A percentile compares a stretch with the other conserved stretches of the same genome.
phyloP scores from a whole-genome alignment of 2,888 invertebrate species.

The Sylvicola cinctus region DNA sequence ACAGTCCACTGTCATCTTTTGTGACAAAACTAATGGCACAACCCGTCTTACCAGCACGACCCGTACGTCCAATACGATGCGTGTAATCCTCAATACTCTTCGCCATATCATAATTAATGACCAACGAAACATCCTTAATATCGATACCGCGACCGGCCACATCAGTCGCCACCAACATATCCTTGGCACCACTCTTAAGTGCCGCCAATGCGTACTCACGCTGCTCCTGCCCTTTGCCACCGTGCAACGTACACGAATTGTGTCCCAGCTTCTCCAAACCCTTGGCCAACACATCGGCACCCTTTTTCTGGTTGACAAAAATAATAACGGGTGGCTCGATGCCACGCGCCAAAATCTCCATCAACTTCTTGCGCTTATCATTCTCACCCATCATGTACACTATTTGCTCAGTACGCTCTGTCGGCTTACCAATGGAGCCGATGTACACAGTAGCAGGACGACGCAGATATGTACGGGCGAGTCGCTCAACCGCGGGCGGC shows the following conservation, averaged over 20 bases:
- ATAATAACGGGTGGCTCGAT: constrained; percentile 97
- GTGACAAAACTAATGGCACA: constrained; percentile 92
- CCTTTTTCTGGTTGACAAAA: constrained; percentile 99
- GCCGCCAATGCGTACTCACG: constrained; percentile 95
- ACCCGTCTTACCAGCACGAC: constrained; percentile 96
- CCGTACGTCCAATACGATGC: constrained; percentile 96
- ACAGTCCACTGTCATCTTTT: constrained; percentile 84
- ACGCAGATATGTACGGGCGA: constrained; percentile 85
- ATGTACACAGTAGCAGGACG: constrained; percentile 96
- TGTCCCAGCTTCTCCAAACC: constrained; percentile 92
- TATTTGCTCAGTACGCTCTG: constrained; percentile 93
- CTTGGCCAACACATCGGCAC: constrained; percentile 92
- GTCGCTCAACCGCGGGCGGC: constrained; percentile 92
- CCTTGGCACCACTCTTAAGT: constrained; percentile 88
- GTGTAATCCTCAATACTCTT: constrained; percentile 96
- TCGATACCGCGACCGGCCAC: constrained; percentile 99
- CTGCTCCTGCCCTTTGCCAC: constrained; percentile 99
- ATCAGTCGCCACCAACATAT: constrained; percentile 97
- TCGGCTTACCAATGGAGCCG: constrained; percentile 90
- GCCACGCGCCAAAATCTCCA: constrained; percentile 75
- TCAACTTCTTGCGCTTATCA: constrained; percentile 89
- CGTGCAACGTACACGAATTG: constrained; percentile 93
- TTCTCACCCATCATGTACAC: constrained; percentile 89
- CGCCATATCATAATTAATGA: constrained; percentile 99
- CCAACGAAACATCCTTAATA: constrained; percentile 97